Evolutionary conservation across 2,113 vertebrate species (phyloP).

Genomic region (Sturnira hondurensis): DNA sequence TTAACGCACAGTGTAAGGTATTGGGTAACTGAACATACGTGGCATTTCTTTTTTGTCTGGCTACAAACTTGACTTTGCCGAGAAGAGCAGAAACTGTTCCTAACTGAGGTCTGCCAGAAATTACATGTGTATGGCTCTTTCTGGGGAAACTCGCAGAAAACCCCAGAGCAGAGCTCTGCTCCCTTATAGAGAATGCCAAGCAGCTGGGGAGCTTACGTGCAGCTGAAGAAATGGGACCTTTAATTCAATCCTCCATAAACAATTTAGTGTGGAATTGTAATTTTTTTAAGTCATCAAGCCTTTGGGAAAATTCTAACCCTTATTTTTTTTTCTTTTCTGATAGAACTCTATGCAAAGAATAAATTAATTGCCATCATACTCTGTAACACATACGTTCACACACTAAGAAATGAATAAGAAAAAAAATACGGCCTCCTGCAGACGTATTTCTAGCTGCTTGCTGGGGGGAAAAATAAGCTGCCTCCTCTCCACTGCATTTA

Average conservation of each 20-base stretch:
- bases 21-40: neutral
- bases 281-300: conserved; percentile 23
- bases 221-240: neutral
- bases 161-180: neutral
- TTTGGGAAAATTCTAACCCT: conserved; percentile 40
- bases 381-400: neutral
- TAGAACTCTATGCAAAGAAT: conserved; percentile 52
- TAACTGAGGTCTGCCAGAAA: neutral
- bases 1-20: neutral
- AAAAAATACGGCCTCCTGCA: conserved; percentile 51
- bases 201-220: neutral
- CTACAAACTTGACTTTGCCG: conserved; percentile 33
- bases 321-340: conserved; percentile 6
- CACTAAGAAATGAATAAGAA: conserved; percentile 15
- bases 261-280: neutral
- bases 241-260: conserved; percentile 44
- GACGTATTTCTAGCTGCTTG: conserved; percentile 71
- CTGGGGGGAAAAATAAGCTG: conserved; percentile 46
- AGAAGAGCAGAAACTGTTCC: conserved; percentile 15
- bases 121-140: neutral
- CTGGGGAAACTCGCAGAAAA: neutral
- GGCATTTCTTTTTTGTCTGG: neutral
- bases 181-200: conserved; percentile 15
- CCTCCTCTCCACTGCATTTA: conserved; percentile 50
- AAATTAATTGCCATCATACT: conserved; percentile 20